These are phyloP conservation scores for Drosophila eugracilis DNA, from an alignment of 1,140 invertebrate species.

Conservation along the genomic window DNA sequence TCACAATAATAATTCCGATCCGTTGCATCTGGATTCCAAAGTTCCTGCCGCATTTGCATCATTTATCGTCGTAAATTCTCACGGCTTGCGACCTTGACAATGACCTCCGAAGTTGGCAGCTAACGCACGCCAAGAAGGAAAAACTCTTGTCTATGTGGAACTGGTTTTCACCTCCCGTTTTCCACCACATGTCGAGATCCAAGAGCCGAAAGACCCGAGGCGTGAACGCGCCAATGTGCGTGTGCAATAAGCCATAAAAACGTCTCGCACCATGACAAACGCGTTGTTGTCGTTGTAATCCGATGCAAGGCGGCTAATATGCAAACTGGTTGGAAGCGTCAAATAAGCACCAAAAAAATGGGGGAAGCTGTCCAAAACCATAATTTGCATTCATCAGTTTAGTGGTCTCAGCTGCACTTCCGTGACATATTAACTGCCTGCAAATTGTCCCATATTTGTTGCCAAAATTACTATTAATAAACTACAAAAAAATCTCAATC, in stretches of 20 bases:
- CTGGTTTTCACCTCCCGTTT: constrained; percentile 51
- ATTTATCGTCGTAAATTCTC: constrained; percentile 50
- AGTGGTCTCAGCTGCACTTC: constrained; percentile 34
- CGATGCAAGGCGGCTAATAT: constrained; percentile 43
- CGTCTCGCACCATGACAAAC: constrained; percentile 53
- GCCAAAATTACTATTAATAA: neutral
- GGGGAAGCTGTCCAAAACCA: constrained; percentile 28
- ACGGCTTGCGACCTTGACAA: constrained; percentile 69
- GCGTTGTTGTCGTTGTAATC: constrained; percentile 29
- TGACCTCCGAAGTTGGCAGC: constrained; percentile 43
- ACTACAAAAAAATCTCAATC: neutral
- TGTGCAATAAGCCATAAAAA: constrained; percentile 60
- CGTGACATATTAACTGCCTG: constrained; percentile 14
- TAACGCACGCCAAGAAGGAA: constrained; percentile 60
- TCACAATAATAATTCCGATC: constrained; percentile 37
- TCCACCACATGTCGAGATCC: constrained; percentile 14
- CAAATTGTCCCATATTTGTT: constrained; percentile 39
- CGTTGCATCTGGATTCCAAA: constrained; percentile 36
- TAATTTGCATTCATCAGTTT: constrained; percentile 46
- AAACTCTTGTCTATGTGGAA: constrained; percentile 68
- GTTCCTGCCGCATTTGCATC: constrained; percentile 61
- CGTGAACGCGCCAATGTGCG: constrained; percentile 72
- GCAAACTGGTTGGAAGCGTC: constrained; percentile 56
- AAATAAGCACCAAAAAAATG: constrained; percentile 20
- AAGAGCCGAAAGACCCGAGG: constrained; percentile 7